phyloP scores from a whole-genome alignment of 2,888 invertebrate genomes.

The Xylocampa areola region DNA sequence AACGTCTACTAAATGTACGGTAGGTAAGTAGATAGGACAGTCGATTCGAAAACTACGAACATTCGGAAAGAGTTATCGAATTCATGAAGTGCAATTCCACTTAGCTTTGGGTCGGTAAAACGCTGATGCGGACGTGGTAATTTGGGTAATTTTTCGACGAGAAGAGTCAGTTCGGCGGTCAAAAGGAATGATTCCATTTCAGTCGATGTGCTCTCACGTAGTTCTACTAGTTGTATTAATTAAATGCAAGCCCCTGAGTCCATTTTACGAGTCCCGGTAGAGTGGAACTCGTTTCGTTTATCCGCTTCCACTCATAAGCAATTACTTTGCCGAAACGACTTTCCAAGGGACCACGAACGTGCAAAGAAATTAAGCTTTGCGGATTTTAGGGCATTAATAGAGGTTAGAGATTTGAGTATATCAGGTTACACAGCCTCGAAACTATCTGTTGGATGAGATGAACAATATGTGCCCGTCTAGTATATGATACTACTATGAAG shows the following conservation, averaged over 20 bases:
- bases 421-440: constrained; percentile 43
- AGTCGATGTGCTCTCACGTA: constrained; percentile 81
- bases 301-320: constrained; percentile 88
- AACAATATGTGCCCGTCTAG: not conserved
- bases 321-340: constrained; percentile 86
- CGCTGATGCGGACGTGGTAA: constrained; percentile 69
- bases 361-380: constrained; percentile 84
- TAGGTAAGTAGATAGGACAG: constrained; percentile 27
- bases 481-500: not conserved
- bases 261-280: constrained; percentile 84
- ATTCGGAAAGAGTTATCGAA: constrained; percentile 56
- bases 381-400: constrained; percentile 80
- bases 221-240: constrained; percentile 85
- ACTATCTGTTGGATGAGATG: constrained; percentile 34
- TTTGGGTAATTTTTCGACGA: constrained; percentile 75
- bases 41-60: constrained; percentile 33
- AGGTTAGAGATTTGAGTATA: constrained; percentile 71
- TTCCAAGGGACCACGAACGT: constrained; percentile 79
- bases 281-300: constrained; percentile 87
- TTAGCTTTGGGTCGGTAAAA: constrained; percentile 63
- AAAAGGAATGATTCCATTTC: constrained; percentile 83
- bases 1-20: constrained; percentile 1
- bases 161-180: constrained; percentile 77
- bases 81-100: constrained; percentile 62
- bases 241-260: constrained; percentile 88